Evolutionary conservation across 1,140 invertebrate genomes (phyloP).

Genomic region (Leucophenga varia): DNA sequence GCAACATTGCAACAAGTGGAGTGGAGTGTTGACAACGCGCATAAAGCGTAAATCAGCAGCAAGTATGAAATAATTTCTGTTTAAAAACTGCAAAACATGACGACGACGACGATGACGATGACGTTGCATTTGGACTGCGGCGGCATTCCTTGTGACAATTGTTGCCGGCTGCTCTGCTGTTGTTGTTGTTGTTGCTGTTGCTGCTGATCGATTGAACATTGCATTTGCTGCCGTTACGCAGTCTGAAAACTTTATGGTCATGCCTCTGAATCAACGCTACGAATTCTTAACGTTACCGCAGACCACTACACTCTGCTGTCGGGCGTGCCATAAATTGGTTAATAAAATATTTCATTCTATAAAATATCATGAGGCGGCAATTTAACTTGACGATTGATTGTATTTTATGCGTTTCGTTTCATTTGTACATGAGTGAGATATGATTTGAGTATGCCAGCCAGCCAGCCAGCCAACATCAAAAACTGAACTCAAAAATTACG

Average conservation of each 20-base stretch:
- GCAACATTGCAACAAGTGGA: conserved; percentile 14
- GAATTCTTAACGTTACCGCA: conserved; percentile 47
- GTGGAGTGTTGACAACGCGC: no score
- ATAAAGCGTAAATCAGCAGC: conserved; percentile 12
- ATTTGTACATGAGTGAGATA: conserved; percentile 13
- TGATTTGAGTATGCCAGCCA: conserved; percentile 30
- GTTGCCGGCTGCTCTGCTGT: no score
- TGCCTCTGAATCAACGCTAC: conserved; percentile 40
- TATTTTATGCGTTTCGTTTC: no score
- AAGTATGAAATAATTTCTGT: conserved; percentile 46
- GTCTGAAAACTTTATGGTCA: conserved; percentile 47
- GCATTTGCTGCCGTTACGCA: no score
- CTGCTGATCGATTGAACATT: no score
- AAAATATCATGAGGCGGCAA: conserved; percentile 1
- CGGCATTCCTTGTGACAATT: conserved; percentile 39
- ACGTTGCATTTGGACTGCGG: conserved; percentile 33
- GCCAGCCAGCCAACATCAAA: no score
- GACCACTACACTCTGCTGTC: no score
- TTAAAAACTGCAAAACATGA: conserved; percentile 3
- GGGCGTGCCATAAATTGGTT: conserved; percentile 54
- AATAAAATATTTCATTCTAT: conserved; percentile 37
- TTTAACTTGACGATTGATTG: conserved; percentile 25
- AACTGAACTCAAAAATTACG: no score
- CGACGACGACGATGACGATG: no score
- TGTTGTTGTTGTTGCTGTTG: no score